phyloP scores from a whole-genome alignment of 2,113 vertebrate genomes.

The Monopterus albus region DNA sequence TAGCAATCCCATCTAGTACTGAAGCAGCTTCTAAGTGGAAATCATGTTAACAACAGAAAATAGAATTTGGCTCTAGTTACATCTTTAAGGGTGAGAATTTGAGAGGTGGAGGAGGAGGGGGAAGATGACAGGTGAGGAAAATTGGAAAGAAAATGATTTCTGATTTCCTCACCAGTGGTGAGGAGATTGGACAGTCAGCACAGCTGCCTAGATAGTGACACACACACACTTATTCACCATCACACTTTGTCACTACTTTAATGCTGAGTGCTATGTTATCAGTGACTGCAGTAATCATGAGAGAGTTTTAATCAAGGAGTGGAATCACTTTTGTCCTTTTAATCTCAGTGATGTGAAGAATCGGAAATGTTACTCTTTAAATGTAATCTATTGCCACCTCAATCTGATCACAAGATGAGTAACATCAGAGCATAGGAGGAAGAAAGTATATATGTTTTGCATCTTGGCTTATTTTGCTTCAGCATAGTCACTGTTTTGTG shows the following conservation, averaged over 20 bases:
- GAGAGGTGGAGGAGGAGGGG: neutral
- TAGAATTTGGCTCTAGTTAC: slow-evolving; percentile 19
- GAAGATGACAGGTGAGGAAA: slow-evolving; percentile 44
- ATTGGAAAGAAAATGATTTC: slow-evolving; percentile 57
- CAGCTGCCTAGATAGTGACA: slow-evolving; percentile 4
- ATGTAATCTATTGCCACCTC: slow-evolving; percentile 21
- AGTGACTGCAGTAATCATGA: slow-evolving; percentile 50
- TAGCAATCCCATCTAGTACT: slow-evolving; percentile 15
- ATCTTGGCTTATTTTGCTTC: too few species aligned
- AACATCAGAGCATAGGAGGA: too few species aligned
- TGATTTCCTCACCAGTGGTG: slow-evolving; percentile 39
- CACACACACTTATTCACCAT: slow-evolving; percentile 14
- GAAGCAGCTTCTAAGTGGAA: slow-evolving; percentile 27
- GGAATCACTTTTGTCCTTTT: slow-evolving; percentile 53
- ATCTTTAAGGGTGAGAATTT: neutral
- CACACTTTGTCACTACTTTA: slow-evolving; percentile 34
- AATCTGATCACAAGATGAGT: too few species aligned
- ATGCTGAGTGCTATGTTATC: slow-evolving; percentile 27
- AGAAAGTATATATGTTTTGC: too few species aligned
- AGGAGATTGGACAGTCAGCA: slow-evolving; percentile 34
- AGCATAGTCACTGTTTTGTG: too few species aligned
- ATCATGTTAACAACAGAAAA: slow-evolving; percentile 48
- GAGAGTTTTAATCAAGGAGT: slow-evolving; percentile 59
- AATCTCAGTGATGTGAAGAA: slow-evolving; percentile 56
- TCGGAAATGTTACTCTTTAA: slow-evolving; percentile 24